Evolutionary conservation across 2,888 invertebrate genomes (phyloP).

Genomic region (Pristionchus exspectatus): DNA sequence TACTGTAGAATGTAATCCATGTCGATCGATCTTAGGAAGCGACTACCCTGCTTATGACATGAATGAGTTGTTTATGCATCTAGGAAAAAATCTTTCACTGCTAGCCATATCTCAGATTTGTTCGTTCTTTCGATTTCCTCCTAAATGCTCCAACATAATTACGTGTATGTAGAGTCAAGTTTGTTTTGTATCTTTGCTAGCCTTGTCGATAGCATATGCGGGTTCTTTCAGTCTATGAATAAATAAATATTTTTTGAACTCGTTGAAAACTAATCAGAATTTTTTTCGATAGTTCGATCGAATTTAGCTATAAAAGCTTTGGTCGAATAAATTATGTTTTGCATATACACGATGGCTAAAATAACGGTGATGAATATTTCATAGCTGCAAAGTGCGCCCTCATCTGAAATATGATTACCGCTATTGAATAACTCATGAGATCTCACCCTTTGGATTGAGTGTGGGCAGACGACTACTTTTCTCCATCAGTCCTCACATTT

Average conservation of each 20-base stretch:
- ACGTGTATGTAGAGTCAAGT: not conserved
- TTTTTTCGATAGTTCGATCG: not conserved
- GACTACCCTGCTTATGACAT: not conserved
- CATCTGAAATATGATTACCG: not conserved
- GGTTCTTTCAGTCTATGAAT: slow-evolving; percentile 12
- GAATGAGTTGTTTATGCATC: not conserved
- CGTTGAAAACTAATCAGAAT: not conserved
- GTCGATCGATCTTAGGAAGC: slow-evolving; percentile 20
- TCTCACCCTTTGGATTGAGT: not conserved
- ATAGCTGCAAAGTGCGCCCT: not conserved
- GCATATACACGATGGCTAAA: not conserved
- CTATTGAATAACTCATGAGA: not conserved
- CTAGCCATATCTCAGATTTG: not conserved
- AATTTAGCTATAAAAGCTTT: not conserved
- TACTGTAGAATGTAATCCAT: not conserved
- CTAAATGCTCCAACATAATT: not conserved
- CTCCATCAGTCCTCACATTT: no score
- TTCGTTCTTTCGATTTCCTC: slow-evolving; percentile 13
- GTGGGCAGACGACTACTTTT: not conserved
- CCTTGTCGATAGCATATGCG: slow-evolving; percentile 29
- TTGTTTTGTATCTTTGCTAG: not conserved
- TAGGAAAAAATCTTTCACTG: not conserved
- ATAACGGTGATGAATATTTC: not conserved
- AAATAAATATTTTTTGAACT: not conserved
- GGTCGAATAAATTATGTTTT: not conserved